Evolutionary conservation across 2,113 vertebrate genomes (phyloP).

Genomic region (Spea multiplicata): DNA sequence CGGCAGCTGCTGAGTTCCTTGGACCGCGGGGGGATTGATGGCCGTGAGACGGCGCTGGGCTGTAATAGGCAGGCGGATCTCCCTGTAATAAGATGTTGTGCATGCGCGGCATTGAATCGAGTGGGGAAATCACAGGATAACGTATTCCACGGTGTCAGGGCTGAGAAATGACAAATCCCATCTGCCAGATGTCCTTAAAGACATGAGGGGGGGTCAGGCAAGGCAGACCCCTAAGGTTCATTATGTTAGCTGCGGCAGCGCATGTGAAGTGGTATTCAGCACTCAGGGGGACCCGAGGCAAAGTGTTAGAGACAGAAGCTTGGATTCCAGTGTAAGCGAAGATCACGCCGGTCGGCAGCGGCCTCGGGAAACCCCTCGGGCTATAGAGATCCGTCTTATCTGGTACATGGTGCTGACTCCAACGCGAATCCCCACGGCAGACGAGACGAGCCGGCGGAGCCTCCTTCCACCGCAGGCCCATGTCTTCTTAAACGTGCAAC

Average conservation of each 20-base stretch:
- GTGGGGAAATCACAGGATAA: constrained; percentile 13
- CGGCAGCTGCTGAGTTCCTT: background rate
- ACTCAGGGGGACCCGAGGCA: constrained; percentile 64
- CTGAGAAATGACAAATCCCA: constrained; percentile 28
- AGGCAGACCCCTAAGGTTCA: constrained; percentile 23
- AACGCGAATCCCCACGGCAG: constrained; percentile 68
- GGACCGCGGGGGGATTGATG: background rate
- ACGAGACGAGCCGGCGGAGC: constrained; percentile 51
- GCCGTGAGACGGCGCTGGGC: background rate
- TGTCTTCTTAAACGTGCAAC: too few species aligned
- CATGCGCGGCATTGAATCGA: constrained; percentile 8
- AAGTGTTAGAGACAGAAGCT: constrained; percentile 65
- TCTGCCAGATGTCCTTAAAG: constrained; percentile 37
- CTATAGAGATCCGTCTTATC: constrained; percentile 70
- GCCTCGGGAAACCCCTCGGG: constrained; percentile 73
- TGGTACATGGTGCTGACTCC: constrained; percentile 64
- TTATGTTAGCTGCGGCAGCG: constrained; percentile 28
- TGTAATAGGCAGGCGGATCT: background rate
- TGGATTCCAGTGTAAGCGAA: constrained; percentile 65
- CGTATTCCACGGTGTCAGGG: constrained; percentile 12
- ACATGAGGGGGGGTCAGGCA: background rate
- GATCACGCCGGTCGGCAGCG: constrained; percentile 63
- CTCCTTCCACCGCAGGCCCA: too few species aligned
- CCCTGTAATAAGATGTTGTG: constrained; percentile 35
- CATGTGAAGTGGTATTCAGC: constrained; percentile 66